A percentile compares a stretch with the other conserved stretches of the same genome.
phyloP scores from a whole-genome alignment of 1,140 invertebrate genomes.

The Papilio helenus region DNA sequence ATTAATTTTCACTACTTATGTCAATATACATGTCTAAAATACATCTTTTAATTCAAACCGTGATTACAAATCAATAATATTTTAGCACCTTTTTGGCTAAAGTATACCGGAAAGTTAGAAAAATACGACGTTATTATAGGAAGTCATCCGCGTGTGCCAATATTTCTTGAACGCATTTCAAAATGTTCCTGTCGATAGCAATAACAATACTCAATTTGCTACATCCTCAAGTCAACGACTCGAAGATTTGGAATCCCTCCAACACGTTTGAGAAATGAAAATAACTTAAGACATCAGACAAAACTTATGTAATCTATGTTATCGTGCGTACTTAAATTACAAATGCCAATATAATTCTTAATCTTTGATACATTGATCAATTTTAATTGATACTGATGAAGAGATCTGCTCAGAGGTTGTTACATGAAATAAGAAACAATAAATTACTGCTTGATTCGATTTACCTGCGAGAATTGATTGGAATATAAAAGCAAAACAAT shows the following conservation, averaged over 20 bases:
- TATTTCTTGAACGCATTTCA: conserved; percentile 35
- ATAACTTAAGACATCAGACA: conserved; percentile 32
- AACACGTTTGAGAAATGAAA: conserved; percentile 35
- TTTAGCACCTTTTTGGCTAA: conserved; percentile 10
- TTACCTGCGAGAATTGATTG: background rate
- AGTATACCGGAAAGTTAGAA: conserved; percentile 7
- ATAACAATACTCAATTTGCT: conserved; percentile 38
- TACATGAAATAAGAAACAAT: background rate
- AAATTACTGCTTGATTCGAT: background rate
- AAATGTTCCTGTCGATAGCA: conserved; percentile 39
- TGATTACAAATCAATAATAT: conserved; percentile 13
- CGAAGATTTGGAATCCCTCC: conserved; percentile 34
- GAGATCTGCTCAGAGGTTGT: background rate
- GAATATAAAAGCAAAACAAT: background rate
- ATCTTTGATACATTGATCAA: background rate
- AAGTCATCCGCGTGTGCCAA: conserved; percentile 27
- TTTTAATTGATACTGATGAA: background rate
- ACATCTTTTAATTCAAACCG: background rate
- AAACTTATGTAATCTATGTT: background rate
- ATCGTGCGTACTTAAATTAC: background rate
- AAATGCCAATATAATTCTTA: background rate
- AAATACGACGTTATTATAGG: conserved; percentile 28
- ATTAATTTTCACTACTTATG: background rate
- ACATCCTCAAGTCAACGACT: conserved; percentile 37
- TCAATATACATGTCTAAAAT: background rate